Evolutionary conservation across 2,113 vertebrate species (phyloP).

Genomic region (Gopherus flavomarginatus): DNA sequence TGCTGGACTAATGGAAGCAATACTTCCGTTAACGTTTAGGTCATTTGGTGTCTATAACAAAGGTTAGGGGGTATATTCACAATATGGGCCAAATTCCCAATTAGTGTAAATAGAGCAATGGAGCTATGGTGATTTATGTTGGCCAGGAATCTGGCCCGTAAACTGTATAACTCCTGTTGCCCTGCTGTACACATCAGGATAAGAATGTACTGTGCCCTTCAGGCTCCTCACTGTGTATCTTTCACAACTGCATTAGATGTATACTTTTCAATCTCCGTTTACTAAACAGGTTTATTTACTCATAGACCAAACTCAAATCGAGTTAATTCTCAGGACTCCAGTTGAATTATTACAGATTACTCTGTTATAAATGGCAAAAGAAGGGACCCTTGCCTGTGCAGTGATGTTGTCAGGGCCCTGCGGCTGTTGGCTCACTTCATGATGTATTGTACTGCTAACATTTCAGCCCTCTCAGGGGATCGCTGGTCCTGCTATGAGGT

Average conservation of each 20-base stretch:
- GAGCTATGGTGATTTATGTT: neutral
- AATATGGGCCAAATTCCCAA: neutral
- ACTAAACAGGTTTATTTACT: conserved; percentile 64
- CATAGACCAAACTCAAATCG: conserved; percentile 56
- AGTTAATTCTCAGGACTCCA: conserved; percentile 65
- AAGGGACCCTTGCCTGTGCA: conserved; percentile 60
- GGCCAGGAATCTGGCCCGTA: neutral
- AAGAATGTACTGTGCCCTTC: neutral
- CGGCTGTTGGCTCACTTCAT: conserved; percentile 76
- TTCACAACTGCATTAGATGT: neutral
- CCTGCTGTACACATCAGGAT: neutral
- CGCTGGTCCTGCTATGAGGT: conserved; percentile 80
- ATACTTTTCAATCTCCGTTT: conserved; percentile 21
- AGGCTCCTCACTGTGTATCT: neutral
- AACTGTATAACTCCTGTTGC: neutral
- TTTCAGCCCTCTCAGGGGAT: conserved; percentile 78
- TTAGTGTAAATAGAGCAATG: neutral
- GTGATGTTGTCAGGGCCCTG: conserved; percentile 66
- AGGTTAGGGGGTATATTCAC: neutral
- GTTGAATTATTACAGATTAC: conserved; percentile 71
- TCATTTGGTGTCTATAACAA: neutral
- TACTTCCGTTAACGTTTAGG: neutral
- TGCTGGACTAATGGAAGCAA: neutral
- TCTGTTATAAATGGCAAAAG: conserved; percentile 54
- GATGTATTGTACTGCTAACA: conserved; percentile 78